phyloP scores from a whole-genome alignment of 2,888 invertebrate species.

The Harpagoxenus sublaevis region DNA sequence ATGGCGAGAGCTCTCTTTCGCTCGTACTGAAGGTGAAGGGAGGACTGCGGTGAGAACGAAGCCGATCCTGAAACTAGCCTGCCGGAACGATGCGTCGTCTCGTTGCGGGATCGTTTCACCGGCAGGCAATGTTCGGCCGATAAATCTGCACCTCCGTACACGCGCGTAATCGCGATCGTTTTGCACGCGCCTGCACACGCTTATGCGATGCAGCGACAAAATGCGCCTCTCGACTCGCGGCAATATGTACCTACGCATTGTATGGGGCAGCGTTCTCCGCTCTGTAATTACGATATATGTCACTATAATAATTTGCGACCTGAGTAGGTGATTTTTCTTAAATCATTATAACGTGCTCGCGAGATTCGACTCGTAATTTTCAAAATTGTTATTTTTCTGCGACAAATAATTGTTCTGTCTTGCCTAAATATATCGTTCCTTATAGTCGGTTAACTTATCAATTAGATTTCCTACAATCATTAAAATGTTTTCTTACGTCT shows the following conservation, averaged over 20 bases:
- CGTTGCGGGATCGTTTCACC: slow-evolving; percentile 65
- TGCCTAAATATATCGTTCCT: no score
- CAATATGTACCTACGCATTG: not conserved
- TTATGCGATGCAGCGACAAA: slow-evolving; percentile 66
- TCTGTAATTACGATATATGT: slow-evolving; percentile 24
- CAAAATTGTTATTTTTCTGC: slow-evolving; percentile 8
- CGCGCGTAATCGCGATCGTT: slow-evolving; percentile 71
- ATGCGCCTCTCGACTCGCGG: slow-evolving; percentile 49
- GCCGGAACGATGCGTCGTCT: slow-evolving; percentile 57
- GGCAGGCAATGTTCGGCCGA: slow-evolving; percentile 65
- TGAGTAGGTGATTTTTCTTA: slow-evolving; percentile 19
- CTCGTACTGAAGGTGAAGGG: not conserved
- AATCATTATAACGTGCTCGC: not conserved
- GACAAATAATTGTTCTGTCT: not conserved
- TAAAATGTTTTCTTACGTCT: not conserved
- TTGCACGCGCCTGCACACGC: slow-evolving; percentile 63
- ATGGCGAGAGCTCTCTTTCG: slow-evolving; percentile 1
- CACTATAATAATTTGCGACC: slow-evolving; percentile 33
- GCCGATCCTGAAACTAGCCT: slow-evolving; percentile 56
- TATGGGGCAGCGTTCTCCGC: not conserved
- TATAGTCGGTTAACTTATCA: not conserved
- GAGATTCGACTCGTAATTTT: slow-evolving; percentile 8
- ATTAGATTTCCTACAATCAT: not conserved
- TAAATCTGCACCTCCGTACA: slow-evolving; percentile 67
- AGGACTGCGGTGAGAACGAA: slow-evolving; percentile 9